Conservation (phyloP, 2,113 vertebrate genomes). For the Azemiops feae region DNA sequence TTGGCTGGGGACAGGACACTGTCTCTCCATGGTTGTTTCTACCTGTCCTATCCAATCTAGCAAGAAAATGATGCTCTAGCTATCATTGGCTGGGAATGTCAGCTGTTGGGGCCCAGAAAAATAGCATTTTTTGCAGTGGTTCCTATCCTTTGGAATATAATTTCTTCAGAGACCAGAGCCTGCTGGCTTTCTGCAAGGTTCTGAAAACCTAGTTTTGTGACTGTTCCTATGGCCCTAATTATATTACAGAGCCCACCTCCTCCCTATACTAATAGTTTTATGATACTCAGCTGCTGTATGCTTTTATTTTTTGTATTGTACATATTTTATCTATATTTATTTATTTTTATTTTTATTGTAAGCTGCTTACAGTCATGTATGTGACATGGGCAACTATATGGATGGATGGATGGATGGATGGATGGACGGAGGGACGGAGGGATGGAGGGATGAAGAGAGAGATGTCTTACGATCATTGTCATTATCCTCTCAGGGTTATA, state of each 20-base stretch:
- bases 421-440: background rate
- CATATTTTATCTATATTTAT: background rate
- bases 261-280: background rate
- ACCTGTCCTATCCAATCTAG: background rate
- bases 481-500: background rate
- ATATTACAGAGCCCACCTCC: background rate
- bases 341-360: background rate
- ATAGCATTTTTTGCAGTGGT: background rate
- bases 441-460: no score
- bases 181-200: background rate
- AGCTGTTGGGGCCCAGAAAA: background rate
- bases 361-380: background rate
- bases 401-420: background rate
- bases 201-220: background rate
- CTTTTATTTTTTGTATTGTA: background rate
- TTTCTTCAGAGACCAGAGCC: background rate
- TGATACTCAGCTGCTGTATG: background rate
- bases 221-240: background rate
- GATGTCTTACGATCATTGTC: no score
- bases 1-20: background rate
- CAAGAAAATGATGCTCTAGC: background rate
- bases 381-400: background rate
- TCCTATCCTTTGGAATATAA: background rate
- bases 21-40: background rate
- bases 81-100: background rate